These are phyloP conservation scores for Chionoecetes opilio DNA, from an alignment of 1,140 invertebrate species.

Conservation along the genomic window DNA sequence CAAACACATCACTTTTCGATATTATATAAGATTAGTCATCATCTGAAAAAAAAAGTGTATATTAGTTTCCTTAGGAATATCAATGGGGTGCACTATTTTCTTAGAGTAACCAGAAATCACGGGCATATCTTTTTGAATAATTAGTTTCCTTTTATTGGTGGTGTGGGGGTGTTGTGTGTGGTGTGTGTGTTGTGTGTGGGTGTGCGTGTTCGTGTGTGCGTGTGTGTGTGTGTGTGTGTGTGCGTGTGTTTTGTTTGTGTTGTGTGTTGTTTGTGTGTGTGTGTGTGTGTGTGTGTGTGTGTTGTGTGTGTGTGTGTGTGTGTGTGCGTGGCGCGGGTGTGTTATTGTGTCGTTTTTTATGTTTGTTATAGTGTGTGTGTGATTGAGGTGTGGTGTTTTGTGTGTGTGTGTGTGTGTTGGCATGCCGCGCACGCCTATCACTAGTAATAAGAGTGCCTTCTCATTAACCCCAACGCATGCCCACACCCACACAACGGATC, in stretches of 20 bases:
- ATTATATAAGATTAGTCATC: not conserved
- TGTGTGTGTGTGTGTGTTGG: slow-evolving; percentile 36
- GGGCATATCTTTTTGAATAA: not conserved
- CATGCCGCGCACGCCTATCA: no score
- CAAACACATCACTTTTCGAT: not conserved
- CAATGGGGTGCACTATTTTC: not conserved
- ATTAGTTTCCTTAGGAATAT: not conserved
- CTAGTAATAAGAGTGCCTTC: no score
- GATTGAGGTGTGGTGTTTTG: slow-evolving; percentile 4
- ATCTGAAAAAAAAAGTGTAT: not conserved
- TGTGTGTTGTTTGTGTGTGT: slow-evolving; percentile 61
- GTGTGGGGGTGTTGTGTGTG: slow-evolving; percentile 29
- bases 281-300: not conserved
- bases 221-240: slow-evolving; percentile 45
- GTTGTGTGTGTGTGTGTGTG: slow-evolving; percentile 22
- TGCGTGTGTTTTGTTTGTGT: slow-evolving; percentile 47
- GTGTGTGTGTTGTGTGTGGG: slow-evolving; percentile 52
- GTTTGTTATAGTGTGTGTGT: no score
- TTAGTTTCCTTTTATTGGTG: not conserved
- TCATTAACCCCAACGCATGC: no score
- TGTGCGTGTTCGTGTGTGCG: not conserved
- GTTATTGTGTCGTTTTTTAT: slow-evolving; percentile 11
- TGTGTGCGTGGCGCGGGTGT: slow-evolving; percentile 27
- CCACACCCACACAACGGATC: not conserved
- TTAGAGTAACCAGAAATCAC: not conserved